Conservation (phyloP, 2,113 vertebrate genomes). For the Spilogale gracilis region DNA sequence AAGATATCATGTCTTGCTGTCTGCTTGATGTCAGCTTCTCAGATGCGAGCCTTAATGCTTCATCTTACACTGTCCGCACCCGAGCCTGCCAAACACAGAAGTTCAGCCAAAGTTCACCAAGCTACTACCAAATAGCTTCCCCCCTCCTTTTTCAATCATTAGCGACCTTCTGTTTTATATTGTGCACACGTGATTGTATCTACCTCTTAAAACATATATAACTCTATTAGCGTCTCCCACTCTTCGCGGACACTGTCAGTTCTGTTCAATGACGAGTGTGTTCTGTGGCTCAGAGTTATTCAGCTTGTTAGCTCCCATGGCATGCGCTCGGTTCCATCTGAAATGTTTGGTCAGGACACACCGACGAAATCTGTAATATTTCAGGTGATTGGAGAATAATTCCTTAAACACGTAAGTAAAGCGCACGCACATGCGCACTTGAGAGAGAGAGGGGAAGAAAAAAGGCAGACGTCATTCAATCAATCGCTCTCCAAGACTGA, state of each 20-base stretch:
- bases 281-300: slow-evolving; percentile 81
- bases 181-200: slow-evolving; percentile 90
- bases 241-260: slow-evolving; percentile 87
- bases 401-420: not conserved
- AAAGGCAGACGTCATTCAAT: not conserved
- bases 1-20: slow-evolving; percentile 99
- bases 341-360: slow-evolving; percentile 27
- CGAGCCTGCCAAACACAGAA: slow-evolving; percentile 91
- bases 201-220: slow-evolving; percentile 91
- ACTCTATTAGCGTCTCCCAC: slow-evolving; percentile 90
- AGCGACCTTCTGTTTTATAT: slow-evolving; percentile 91
- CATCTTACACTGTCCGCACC: slow-evolving; percentile 92
- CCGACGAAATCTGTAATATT: slow-evolving; percentile 64
- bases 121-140: slow-evolving; percentile 92
- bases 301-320: slow-evolving; percentile 84
- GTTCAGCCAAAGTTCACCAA: slow-evolving; percentile 98
- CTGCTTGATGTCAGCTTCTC: slow-evolving; percentile 97
- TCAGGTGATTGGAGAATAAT: not conserved
- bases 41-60: slow-evolving; percentile 94
- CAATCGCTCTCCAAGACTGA: not conserved
- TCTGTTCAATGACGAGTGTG: slow-evolving; percentile 84
- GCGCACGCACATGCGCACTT: accelerated
- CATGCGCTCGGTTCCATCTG: slow-evolving; percentile 63
- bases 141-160: slow-evolving; percentile 87
- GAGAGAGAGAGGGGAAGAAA: not conserved